These are phyloP conservation scores for Phoxinus dragarum DNA, from an alignment of 2,797 vertebrate genomes.

Conservation along the genomic window DNA sequence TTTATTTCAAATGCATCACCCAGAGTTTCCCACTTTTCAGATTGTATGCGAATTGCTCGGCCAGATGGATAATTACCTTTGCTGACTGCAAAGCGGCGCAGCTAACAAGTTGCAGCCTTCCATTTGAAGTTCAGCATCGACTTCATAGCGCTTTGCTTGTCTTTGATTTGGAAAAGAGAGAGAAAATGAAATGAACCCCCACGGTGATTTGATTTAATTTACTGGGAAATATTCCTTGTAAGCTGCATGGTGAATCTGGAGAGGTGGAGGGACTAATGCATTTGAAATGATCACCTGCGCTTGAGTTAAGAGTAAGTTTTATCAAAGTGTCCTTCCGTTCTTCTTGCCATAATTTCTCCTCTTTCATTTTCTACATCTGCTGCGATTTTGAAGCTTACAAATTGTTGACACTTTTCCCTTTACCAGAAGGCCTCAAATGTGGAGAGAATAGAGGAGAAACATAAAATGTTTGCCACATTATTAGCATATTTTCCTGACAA, in stretches of 20 bases:
- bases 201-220: conserved; percentile 48
- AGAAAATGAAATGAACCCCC: conserved; percentile 13
- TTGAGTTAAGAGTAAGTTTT: conserved; percentile 9
- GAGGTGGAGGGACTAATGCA: conserved; percentile 46
- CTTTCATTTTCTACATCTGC: neutral
- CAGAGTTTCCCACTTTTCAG: neutral
- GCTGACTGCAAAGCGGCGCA: neutral
- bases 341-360: neutral
- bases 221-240: conserved; percentile 41
- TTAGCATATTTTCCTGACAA: neutral
- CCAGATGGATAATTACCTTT: conserved; percentile 46
- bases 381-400: neutral
- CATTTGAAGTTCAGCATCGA: conserved; percentile 27
- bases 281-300: conserved; percentile 37
- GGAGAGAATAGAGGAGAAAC: neutral
- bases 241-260: conserved; percentile 33
- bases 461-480: neutral
- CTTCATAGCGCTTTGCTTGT: conserved; percentile 46
- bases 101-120: conserved; percentile 32
- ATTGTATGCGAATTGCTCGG: neutral
- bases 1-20: neutral
- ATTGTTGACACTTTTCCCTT: neutral
- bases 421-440: neutral
- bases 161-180: conserved; percentile 44
- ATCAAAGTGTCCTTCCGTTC: neutral